A percentile compares a stretch with the other conserved stretches of the same genome.
These are phyloP conservation scores for Chitala chitala DNA, from an alignment of 2,113 vertebrate species.

Conservation along the genomic window DNA sequence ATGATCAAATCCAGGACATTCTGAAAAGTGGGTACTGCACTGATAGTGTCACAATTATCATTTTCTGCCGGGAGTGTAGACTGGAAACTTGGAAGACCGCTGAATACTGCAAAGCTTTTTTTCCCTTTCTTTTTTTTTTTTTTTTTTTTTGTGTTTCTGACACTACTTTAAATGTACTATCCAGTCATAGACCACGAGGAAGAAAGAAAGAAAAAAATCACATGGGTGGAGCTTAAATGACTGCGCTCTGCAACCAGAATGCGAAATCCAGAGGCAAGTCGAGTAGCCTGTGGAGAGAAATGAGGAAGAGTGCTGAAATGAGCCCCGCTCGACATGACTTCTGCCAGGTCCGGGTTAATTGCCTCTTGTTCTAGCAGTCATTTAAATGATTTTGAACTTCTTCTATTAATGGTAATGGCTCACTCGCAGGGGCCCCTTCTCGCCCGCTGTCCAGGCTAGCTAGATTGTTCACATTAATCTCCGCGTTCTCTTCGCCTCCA, in stretches of 20 bases:
- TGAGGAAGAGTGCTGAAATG: neutral
- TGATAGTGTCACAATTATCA: neutral
- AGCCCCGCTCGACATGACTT: constrained; percentile 15
- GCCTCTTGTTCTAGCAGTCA: constrained; percentile 31
- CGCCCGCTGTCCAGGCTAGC: constrained; percentile 28
- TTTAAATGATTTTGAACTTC: constrained; percentile 42
- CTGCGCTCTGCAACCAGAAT: neutral
- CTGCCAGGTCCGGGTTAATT: constrained; percentile 36
- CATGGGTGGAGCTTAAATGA: neutral
- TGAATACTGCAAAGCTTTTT: neutral
- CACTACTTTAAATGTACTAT: neutral
- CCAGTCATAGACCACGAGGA: neutral
- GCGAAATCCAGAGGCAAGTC: neutral
- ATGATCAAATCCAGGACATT: neutral
- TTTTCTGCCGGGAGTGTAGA: neutral
- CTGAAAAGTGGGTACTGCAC: neutral
- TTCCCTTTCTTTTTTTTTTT: neutral
- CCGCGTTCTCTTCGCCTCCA: constrained; percentile 41
- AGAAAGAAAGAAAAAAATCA: neutral
- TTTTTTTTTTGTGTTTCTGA: neutral
- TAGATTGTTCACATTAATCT: constrained; percentile 45
- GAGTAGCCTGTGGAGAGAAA: neutral
- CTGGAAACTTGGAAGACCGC: neutral
- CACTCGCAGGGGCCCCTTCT: constrained; percentile 30
- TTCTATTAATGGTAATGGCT: constrained; percentile 34